A percentile compares a stretch with the other conserved stretches of the same genome.
Evolutionary conservation across 2,113 vertebrate species (phyloP).

Genomic region (Callipepla californica): DNA sequence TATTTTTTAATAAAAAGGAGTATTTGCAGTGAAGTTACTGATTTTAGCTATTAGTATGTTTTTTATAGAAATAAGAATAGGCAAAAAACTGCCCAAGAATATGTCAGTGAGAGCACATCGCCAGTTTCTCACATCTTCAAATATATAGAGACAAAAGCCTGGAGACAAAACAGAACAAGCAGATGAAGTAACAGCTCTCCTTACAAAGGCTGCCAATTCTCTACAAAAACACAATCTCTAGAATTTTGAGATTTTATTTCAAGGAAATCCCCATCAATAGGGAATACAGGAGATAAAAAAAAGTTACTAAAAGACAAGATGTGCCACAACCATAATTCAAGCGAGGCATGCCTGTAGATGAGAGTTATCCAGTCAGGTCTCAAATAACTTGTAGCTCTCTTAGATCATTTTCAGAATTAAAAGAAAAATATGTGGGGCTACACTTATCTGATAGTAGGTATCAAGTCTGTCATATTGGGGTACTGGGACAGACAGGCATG

Average conservation of each 20-base stretch:
- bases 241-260: not conserved
- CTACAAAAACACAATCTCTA: not conserved
- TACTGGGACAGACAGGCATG: not conserved
- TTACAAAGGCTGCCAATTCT: not conserved
- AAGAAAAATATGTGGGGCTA: not conserved
- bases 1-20: not conserved
- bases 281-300: not conserved
- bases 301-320: not conserved
- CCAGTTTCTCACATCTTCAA: not conserved
- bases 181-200: slow-evolving; percentile 1
- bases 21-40: not conserved
- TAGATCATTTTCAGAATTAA: not conserved
- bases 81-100: not conserved
- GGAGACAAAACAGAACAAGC: slow-evolving; percentile 26
- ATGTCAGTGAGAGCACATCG: not conserved
- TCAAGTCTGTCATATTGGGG: not conserved
- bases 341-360: not conserved
- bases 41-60: not conserved
- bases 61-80: not conserved
- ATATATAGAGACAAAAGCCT: not conserved
- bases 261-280: not conserved
- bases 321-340: not conserved
- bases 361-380: not conserved
- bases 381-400: not conserved
- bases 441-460: not conserved